Evolutionary conservation across 1,140 invertebrate species (phyloP), one percentile per base, ranked within the genome.

Genomic region (Drosophila kohkoa): DNA sequence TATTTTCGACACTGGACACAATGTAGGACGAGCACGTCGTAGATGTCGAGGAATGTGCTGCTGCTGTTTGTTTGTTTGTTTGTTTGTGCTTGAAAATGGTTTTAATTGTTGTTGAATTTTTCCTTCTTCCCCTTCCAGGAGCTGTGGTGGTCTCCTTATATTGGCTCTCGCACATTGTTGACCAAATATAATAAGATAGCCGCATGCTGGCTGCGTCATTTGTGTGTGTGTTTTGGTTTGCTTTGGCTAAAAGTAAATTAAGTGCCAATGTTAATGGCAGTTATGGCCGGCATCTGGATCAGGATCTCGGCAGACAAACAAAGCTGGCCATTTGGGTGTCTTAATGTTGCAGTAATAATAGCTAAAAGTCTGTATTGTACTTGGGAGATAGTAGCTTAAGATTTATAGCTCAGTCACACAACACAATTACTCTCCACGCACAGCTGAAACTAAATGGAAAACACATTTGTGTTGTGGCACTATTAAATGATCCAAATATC

Each of bases 251-350:
- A 78, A 88, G 83, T 89, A 87, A 88, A 87, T 87, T 88, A 88
- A 87, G 83, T 87, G 83, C 80, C 83, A 87, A 87, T 88, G 83
- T 89, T 87, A 89, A 89, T 87, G 83, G 83, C 82, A 86, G 82
- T 86, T 86, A 86, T 86, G 82, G 82, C 79, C 75, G 75, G 63
- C 82, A 88, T 88, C 77, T 88, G 83, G 83, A 81, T 83, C 77
- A 68, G 85, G 65, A 88, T 87, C 78, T 70, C 64, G 49, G 63
- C 75, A 77, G 69, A 80, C 57, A 63, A 76, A 73, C 69, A 85
- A 80, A 88, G 81, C 73, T 70, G 70, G 71, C 85, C 68, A 85
- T 85, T 88, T 89, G 78, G 78, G 77, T 89, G 85, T 81, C 85
- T 89, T 88, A 89, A 89, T 88, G 78, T 81, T 81, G 81, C 85